Percentiles rank a stretch among this genome's conserved stretches.
phyloP scores from a whole-genome alignment of 2,113 vertebrate species.

The Scytalopus superciliaris region DNA sequence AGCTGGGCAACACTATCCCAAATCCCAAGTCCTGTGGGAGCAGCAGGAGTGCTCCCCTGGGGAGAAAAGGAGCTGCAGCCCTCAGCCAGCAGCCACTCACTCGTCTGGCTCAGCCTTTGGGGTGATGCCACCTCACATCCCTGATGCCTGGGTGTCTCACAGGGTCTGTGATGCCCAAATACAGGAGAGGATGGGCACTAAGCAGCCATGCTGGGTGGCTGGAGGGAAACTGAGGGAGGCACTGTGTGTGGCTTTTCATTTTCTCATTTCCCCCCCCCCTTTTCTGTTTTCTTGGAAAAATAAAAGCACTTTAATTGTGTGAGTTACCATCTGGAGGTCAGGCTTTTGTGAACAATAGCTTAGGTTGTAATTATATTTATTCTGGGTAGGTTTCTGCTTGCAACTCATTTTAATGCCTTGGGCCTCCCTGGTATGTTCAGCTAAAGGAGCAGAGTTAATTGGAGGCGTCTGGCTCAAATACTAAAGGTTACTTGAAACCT shows the following conservation, averaged over 20 bases:
- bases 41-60: neutral
- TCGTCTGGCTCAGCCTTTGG: neutral
- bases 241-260: neutral
- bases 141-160: neutral
- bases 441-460: constrained; percentile 27
- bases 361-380: constrained; percentile 27
- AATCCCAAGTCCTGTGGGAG: neutral
- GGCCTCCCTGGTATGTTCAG: neutral
- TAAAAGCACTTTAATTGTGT: neutral
- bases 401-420: neutral
- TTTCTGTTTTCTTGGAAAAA: neutral
- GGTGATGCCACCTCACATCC: neutral
- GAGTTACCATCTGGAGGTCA: constrained; percentile 3
- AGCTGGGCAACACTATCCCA: neutral
- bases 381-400: neutral
- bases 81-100: neutral
- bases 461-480: constrained; percentile 21
- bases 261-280: rapidly evolving
- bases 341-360: neutral
- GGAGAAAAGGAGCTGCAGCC: neutral
- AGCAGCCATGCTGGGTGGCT: neutral
- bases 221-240: neutral
- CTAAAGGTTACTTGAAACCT: constrained; percentile 17
- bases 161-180: neutral
- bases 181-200: neutral